Conservation (phyloP, 2,888 invertebrate genomes). For the Netelia melanura region DNA sequence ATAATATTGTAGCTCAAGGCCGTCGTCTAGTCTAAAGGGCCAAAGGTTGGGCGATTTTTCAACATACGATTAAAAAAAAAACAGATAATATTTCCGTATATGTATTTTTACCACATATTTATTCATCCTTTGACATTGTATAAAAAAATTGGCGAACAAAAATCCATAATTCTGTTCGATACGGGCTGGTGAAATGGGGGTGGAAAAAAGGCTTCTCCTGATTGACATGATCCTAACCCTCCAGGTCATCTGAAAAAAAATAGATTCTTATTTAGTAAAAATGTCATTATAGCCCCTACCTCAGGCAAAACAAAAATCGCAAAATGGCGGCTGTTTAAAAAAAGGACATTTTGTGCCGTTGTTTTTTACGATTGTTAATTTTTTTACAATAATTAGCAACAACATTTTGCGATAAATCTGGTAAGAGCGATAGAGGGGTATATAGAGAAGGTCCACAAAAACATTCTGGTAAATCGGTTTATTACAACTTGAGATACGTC, state of each 20-base stretch:
- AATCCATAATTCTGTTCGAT: not conserved
- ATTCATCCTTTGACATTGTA: too few relatives aligned
- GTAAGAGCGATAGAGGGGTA: too few relatives aligned
- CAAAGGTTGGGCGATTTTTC: not conserved
- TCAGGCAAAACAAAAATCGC: too few relatives aligned
- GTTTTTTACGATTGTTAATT: not conserved
- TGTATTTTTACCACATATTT: too few relatives aligned
- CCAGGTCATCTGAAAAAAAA: too few relatives aligned
- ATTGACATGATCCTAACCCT: too few relatives aligned
- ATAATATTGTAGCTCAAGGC: not conserved
- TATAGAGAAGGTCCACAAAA: not conserved
- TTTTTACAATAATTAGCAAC: not conserved
- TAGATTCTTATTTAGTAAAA: too few relatives aligned
- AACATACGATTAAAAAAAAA: too few relatives aligned
- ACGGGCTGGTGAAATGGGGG: not conserved
- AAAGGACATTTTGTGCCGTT: not conserved
- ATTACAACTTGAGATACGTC: too few relatives aligned
- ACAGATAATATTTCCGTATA: too few relatives aligned
- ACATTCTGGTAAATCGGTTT: not conserved
- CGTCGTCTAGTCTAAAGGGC: not conserved
- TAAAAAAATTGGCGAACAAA: not conserved
- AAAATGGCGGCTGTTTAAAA: not conserved
- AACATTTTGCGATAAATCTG: not conserved
- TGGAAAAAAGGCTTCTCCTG: too few relatives aligned
- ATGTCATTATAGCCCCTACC: too few relatives aligned